Base-by-base conservation (phyloP, 2,797 vertebrate genomes). In the Bovichtus variegatus region DNA sequence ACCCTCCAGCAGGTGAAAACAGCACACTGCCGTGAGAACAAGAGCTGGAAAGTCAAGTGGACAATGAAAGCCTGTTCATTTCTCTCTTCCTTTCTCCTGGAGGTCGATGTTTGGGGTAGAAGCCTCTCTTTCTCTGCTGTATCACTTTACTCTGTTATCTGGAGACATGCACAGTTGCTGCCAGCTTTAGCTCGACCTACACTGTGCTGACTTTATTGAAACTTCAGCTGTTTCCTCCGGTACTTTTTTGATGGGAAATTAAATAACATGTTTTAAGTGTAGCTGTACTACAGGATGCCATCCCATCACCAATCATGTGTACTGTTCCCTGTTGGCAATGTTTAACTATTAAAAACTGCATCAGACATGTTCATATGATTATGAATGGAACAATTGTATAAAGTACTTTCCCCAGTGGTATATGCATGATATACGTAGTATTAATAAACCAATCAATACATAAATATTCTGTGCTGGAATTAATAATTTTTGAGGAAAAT, bases 91-190 rank as follows among this genome's bases (percentile, higher is more conserved):
- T 54, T 74, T 66, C 68, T 63, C 63, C 68, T 69, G 1, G 1
- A 64, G 41, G 49, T 74, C 18, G 6, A 64, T 12, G 71, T 58
- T 59, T 8, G 9, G 4, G 6, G 0, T 60, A 18, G 49, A 47
- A 40, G 36, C 36, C 53, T 78, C 73, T 70, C 27, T 73, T 74
- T 67, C 49, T 74, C 29, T 67, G 47, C 44, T 43, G 71, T 71
- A 76, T 86, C 84, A 61, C 53, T 71, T 87, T 81, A 71, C 79
- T 29, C 15, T 54, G 55, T 78, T 72, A 78, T 71, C 61, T 63
- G 6, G 36, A 59, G 75, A 68, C 34, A n/a, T 13, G 13, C 61
- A 47, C n/a, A 34, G 49, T 29, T 41, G 34, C 41, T 55, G 49
- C 54, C 41, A 25, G n/a, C n/a, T 76, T 72, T 27, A 16, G 15